Conservation (phyloP, 2,113 vertebrate species). For the Aegithalos caudatus region DNA sequence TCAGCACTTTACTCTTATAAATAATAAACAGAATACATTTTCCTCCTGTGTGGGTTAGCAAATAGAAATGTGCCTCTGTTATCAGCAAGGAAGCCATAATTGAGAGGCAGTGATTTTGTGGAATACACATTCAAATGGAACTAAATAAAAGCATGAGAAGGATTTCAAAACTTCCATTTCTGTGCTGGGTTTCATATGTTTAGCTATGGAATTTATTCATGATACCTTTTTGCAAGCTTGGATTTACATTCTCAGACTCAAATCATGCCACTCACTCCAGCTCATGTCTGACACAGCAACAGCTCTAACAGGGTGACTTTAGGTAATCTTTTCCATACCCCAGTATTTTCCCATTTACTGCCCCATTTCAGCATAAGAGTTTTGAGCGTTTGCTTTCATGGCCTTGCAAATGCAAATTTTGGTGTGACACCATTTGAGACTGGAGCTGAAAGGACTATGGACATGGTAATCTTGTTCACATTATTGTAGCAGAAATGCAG, state of each 20-base stretch:
- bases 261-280: background rate
- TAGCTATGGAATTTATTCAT: constrained; percentile 6
- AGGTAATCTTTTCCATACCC: background rate
- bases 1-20: constrained; percentile 43
- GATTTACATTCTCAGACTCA: background rate
- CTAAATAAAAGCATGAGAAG: constrained; percentile 14
- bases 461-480: background rate
- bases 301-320: background rate
- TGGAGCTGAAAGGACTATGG: background rate
- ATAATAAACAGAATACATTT: constrained; percentile 58
- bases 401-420: background rate
- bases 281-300: background rate
- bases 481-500: background rate
- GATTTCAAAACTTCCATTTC: background rate
- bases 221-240: background rate
- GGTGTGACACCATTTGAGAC: background rate
- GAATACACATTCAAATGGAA: background rate
- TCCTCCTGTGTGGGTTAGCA: background rate
- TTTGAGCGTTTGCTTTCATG: background rate
- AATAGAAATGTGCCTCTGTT: background rate
- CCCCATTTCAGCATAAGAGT: background rate
- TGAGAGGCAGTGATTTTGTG: constrained; percentile 26
- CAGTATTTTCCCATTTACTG: background rate
- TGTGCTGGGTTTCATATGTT: background rate
- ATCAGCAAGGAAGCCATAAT: constrained; percentile 14